A percentile compares a stretch with the other conserved stretches of the same genome.
These are phyloP conservation scores for Muraenolepis orangiensis DNA, from an alignment of 2,797 vertebrate genomes.

Conservation along the genomic window DNA sequence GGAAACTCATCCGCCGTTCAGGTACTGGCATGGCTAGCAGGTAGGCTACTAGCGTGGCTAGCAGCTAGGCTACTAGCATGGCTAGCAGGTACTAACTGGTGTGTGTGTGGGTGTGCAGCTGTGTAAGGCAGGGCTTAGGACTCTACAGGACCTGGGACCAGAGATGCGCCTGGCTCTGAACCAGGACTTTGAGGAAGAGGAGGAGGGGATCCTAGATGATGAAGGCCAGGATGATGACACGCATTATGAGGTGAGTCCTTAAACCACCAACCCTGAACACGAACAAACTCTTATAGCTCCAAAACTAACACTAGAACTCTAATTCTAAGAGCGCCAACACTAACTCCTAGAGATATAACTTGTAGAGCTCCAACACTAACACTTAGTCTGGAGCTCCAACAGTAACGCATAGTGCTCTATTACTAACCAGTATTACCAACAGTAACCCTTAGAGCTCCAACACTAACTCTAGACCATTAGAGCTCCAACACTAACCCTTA, in stretches of 20 bases:
- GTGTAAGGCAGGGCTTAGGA: constrained; percentile 84
- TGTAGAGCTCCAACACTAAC: no score
- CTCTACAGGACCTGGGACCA: constrained; percentile 88
- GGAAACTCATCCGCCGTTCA: constrained; percentile 66
- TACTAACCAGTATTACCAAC: no score
- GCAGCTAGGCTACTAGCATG: constrained; percentile 4
- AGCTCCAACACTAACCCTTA: no score
- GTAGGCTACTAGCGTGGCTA: background rate
- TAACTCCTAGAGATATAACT: no score
- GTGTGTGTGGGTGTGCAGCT: constrained; percentile 32
- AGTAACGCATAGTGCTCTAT: no score
- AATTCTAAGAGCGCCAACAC: no score
- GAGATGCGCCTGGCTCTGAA: constrained; percentile 89
- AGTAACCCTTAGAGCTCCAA: no score
- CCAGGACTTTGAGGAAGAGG: constrained; percentile 63
- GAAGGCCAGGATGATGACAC: constrained; percentile 38
- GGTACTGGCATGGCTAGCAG: constrained; percentile 36
- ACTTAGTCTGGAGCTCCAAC: no score
- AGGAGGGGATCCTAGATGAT: constrained; percentile 47
- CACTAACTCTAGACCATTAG: no score
- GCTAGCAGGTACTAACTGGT: background rate
- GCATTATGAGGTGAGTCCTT: constrained; percentile 34
- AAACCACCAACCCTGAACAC: background rate
- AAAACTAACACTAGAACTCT: no score
- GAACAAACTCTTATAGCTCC: background rate